Conservation (phyloP, 1,140 invertebrate species). For the Dreissena polymorpha region DNA sequence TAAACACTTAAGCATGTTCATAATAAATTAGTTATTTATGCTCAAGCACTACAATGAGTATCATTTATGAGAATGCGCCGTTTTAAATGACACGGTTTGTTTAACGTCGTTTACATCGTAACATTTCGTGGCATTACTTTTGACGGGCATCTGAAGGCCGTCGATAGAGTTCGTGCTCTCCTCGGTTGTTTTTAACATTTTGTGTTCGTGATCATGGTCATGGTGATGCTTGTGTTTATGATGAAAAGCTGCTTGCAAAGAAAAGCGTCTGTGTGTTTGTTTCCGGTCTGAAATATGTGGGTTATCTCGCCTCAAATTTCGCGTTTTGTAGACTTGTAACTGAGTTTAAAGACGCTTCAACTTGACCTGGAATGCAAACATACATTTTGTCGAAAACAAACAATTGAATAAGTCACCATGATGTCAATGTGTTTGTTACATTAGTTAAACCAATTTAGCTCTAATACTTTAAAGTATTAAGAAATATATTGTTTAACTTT, state of each 20-base stretch:
- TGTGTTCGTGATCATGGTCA: constrained; percentile 76
- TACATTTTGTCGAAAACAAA: constrained; percentile 71
- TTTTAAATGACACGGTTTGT: no score
- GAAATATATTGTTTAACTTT: neutral
- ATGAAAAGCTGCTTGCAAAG: constrained; percentile 88
- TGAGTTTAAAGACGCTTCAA: constrained; percentile 95
- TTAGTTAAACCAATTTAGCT: neutral
- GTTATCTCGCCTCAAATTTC: constrained; percentile 95
- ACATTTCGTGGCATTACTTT: no score
- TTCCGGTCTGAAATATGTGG: constrained; percentile 96
- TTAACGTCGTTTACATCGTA: no score
- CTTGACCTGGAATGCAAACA: no score
- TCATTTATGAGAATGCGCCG: no score
- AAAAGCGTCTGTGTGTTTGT: constrained; percentile 92
- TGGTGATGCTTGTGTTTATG: constrained; percentile 78
- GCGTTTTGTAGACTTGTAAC: constrained; percentile 89
- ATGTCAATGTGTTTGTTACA: neutral
- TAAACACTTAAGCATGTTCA: no score
- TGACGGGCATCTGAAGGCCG: constrained; percentile 71
- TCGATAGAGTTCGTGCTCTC: constrained; percentile 81
- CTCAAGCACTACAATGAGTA: no score
- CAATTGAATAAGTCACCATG: neutral
- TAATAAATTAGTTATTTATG: no score
- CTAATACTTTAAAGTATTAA: neutral
- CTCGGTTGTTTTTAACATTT: constrained; percentile 80